Evolutionary conservation across 2,113 vertebrate species (phyloP), one percentile per base, ranked within the genome.

Genomic region (Apteryx owenii): DNA sequence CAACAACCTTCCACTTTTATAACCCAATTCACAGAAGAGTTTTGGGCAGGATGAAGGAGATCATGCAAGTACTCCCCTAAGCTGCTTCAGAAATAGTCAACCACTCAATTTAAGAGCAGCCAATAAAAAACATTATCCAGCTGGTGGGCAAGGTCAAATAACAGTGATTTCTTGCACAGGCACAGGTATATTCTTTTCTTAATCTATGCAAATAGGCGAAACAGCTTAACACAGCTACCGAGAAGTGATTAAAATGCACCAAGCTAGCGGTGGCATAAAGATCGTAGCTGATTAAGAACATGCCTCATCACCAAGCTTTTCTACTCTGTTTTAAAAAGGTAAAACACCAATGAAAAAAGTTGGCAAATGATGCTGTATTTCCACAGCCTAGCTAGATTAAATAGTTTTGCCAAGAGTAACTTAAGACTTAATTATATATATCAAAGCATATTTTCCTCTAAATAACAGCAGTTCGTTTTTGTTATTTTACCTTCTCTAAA

Each of bases 401-500:
- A 87, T 48, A 65, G 56, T 85, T 96, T 86, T 91, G 40, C 33
- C 85, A 91, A 66, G 22, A 85, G 40, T 31, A 70, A 77, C 62
- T 82, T 82, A 80, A 94, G 83, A 64, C 46, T 88, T 81, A 85
- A 90, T 78, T 88, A 81, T 64, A 85, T 44, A 78, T 50, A 54
- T 48, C 68, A 84, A 85, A 95, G 54, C 12, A 56, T 78, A 60
- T 68, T 51, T 94, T 93, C n/a, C 40, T 86, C 50, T 84, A 36
- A 84, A 65, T 81, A 93, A 75, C 18, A 33, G 22, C 36, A 38
- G 53, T 68, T 66, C 54, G 28, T 14, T 73, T 96, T 71, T 93
- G 66, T 61, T 87, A 53, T 48, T 88, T 84, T 89, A 92, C 80
- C 56, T 91, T 93, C 53, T 81, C 64, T 76, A 75, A 93, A 94